Percentiles rank a stretch among this genome's conserved stretches.
Conservation (phyloP, 2,113 vertebrate genomes). For the Xiphias gladius region DNA sequence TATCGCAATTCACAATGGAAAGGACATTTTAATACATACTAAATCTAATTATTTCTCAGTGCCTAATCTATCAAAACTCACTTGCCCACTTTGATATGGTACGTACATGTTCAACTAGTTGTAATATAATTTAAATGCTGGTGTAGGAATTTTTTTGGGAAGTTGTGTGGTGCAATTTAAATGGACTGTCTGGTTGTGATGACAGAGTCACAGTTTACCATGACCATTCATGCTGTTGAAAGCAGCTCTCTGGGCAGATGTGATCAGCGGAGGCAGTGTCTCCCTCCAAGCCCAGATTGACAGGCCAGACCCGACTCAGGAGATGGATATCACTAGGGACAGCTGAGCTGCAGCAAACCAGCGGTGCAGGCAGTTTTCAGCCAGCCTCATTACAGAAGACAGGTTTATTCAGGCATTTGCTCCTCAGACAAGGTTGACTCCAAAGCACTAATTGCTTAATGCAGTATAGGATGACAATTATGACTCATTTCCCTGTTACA, state of each 20-base stretch:
- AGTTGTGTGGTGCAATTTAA: conserved; percentile 58
- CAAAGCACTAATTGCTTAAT: conserved; percentile 59
- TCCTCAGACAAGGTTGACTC: conserved; percentile 65
- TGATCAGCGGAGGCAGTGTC: conserved; percentile 74
- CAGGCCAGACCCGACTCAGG: conserved; percentile 73
- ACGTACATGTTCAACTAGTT: conserved; percentile 5
- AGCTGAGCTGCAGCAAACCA: conserved; percentile 77
- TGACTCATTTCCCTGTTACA: conserved; percentile 32
- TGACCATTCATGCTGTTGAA: conserved; percentile 76
- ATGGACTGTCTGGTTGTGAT: conserved; percentile 67
- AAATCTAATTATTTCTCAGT: conserved; percentile 9
- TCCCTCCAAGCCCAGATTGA: conserved; percentile 78
- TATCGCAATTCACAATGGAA: conserved; percentile 25
- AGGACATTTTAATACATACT: conserved; percentile 9
- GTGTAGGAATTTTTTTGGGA: conserved; percentile 34
- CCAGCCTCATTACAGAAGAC: conserved; percentile 73
- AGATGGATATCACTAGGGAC: conserved; percentile 80
- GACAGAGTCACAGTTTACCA: conserved; percentile 74
- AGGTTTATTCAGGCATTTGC: conserved; percentile 78
- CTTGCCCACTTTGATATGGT: conserved; percentile 1
- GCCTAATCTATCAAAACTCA: conserved; percentile 45
- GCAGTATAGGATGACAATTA: conserved; percentile 47
- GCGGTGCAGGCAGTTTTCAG: conserved; percentile 76
- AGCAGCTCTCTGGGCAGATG: conserved; percentile 77
- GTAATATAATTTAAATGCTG: conserved; percentile 31